phyloP scores from a whole-genome alignment of 2,797 vertebrate genomes.

The Gorsachius magnificus region DNA sequence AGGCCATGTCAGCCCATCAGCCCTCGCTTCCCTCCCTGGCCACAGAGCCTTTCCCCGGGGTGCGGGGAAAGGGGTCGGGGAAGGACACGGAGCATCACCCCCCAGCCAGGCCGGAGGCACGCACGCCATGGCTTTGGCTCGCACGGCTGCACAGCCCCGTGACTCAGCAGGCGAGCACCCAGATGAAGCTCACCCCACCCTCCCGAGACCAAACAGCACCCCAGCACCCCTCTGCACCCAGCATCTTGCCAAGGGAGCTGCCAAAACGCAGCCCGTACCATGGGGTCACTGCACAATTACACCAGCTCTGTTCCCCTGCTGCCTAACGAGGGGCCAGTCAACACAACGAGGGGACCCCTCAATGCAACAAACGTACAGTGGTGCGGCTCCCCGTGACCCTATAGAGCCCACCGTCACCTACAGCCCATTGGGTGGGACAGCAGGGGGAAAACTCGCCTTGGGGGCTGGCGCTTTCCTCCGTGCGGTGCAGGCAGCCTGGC shows the following conservation, averaged over 20 bases:
- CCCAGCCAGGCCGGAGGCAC: not conserved
- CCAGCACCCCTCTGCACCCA: not conserved
- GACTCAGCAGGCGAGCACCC: not conserved
- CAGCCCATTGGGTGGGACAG: not conserved
- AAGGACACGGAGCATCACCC: not conserved
- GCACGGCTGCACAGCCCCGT: not conserved
- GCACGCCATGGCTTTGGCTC: not conserved
- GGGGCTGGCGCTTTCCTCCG: fast-evolving
- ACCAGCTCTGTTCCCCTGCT: not conserved
- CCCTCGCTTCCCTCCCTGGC: not conserved
- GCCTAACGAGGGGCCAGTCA: fast-evolving
- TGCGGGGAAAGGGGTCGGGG: not conserved
- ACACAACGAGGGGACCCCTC: fast-evolving
- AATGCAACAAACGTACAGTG: fast-evolving
- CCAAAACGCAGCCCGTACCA: fast-evolving
- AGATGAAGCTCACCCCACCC: not conserved
- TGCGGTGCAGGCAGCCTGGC: fast-evolving
- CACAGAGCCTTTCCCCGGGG: not conserved
- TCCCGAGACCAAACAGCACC: not conserved
- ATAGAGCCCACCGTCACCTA: not conserved
- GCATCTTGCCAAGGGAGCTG: fast-evolving
- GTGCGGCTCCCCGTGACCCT: not conserved
- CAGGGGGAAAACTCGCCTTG: not conserved
- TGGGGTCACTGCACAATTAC: fast-evolving
- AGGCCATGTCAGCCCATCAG: not conserved